Evolutionary conservation across 1,140 invertebrate species (phyloP), one percentile per base, ranked within the genome.

Genomic region (Zophobas atratus): DNA sequence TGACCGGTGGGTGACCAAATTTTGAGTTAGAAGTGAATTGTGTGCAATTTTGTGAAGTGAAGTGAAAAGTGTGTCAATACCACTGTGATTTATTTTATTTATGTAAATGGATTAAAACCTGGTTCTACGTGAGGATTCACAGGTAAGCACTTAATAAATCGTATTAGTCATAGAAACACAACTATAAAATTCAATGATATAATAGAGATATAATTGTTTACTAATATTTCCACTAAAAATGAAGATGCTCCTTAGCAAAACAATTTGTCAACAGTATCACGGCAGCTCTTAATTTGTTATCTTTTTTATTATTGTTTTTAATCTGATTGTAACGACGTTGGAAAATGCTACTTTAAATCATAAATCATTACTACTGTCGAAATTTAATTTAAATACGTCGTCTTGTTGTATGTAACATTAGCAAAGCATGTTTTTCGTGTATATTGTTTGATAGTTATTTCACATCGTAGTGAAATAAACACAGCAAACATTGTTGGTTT

Each of bases 191-290:
- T 63, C 8, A 39, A 63, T 60, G 38, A 60, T 39, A 36, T 39
- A 63, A 63, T 63, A 38, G 32, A 38, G n/a, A 36, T 36, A 39
- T 63, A 41, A 63, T 38, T 63, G 55, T 63, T 63, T 63, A 34
- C 39, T 2, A 1, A 63, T 41, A 8, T 63, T 63, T 63, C 39
- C 4, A 6, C 35, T 1, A 6, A 2, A n/a, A 39, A 60, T 8
- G n/a, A 38, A 1, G 5, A 20, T 51, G 36, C 0, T 63, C 39
- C 20, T 20, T 20, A 20, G 20, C 20, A 20, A 20, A 20, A 20
- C 20, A 20, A 20, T 35, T 56, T 33, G 34, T 56, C 34, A 34
- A 33, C 20, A 4, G 55, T 56, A 2, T 56, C 35, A 63, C 39
- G 35, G 4, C 2, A 39, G 6, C 6, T 63, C 57, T 63, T 63